Evolutionary conservation across 2,113 vertebrate genomes (phyloP).

Genomic region (Tringa solitaria): DNA sequence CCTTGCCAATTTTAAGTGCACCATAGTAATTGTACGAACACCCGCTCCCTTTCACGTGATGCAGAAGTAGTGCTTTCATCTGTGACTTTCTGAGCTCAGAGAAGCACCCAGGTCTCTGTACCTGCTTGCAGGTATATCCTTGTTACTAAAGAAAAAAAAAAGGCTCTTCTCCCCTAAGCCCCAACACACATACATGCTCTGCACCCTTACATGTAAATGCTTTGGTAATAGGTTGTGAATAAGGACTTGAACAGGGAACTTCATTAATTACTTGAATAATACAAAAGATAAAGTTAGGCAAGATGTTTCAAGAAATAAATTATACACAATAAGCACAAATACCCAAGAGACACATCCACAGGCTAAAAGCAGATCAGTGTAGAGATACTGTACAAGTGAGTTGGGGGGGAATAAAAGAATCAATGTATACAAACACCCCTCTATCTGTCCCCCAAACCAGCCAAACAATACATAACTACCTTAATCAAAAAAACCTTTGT

Average conservation of each 20-base stretch:
- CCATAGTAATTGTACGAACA: background rate
- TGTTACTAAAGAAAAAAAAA: background rate
- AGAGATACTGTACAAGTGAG: background rate
- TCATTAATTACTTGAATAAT: background rate
- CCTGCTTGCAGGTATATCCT: background rate
- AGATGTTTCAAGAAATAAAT: background rate
- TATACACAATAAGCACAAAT: background rate
- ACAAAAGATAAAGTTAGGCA: background rate
- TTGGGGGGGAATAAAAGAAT: background rate
- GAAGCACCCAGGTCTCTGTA: background rate
- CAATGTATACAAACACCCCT: no score
- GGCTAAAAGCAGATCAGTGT: background rate
- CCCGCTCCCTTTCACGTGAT: background rate
- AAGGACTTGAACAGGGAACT: background rate
- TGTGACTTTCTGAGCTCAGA: background rate
- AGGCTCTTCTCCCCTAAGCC: background rate
- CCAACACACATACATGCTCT: background rate
- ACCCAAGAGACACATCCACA: background rate
- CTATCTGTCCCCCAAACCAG: background rate
- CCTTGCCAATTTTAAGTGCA: background rate
- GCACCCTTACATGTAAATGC: background rate
- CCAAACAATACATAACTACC: background rate
- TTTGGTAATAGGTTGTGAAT: background rate
- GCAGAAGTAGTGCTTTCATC: background rate
- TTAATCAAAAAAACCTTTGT: background rate